These are phyloP conservation scores for Speoplatyrhinus poulsoni DNA, from an alignment of 2,113 vertebrate genomes.

Conservation along the genomic window DNA sequence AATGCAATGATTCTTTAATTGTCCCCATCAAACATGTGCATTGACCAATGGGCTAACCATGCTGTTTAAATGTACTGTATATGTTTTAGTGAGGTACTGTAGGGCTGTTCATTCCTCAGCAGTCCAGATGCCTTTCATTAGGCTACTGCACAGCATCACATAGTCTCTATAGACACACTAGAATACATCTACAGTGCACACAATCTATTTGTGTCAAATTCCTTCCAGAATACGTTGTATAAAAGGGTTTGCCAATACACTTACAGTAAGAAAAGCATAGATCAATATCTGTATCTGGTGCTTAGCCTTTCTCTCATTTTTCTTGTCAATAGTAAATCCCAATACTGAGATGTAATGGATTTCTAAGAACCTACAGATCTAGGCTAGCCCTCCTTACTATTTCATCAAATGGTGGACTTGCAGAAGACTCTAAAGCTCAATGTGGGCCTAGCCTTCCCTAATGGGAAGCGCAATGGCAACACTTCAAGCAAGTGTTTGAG, in stretches of 20 bases:
- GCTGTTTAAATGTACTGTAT: constrained; percentile 2
- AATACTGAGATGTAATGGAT: background rate
- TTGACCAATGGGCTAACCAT: constrained; percentile 26
- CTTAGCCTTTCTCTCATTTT: background rate
- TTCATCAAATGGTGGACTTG: background rate
- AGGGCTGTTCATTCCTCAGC: constrained; percentile 13
- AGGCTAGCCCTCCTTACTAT: background rate
- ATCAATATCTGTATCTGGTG: background rate
- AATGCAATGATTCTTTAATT: constrained; percentile 28
- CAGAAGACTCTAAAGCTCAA: background rate
- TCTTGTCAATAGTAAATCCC: constrained; percentile 1
- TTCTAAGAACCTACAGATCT: background rate
- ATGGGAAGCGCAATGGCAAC: background rate
- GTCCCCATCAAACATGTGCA: constrained; percentile 26
- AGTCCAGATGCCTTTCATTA: background rate
- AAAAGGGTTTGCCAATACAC: background rate
- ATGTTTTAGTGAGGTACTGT: constrained; percentile 17
- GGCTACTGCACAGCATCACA: background rate
- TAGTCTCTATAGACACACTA: background rate
- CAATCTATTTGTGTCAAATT: background rate
- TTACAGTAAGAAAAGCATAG: background rate
- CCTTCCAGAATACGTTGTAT: background rate
- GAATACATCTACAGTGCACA: background rate
- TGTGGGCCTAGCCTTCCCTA: background rate
- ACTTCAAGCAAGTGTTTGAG: constrained; percentile 8